Conservation (phyloP, 2,888 invertebrate genomes). For the Sarcophaga rosellei region DNA sequence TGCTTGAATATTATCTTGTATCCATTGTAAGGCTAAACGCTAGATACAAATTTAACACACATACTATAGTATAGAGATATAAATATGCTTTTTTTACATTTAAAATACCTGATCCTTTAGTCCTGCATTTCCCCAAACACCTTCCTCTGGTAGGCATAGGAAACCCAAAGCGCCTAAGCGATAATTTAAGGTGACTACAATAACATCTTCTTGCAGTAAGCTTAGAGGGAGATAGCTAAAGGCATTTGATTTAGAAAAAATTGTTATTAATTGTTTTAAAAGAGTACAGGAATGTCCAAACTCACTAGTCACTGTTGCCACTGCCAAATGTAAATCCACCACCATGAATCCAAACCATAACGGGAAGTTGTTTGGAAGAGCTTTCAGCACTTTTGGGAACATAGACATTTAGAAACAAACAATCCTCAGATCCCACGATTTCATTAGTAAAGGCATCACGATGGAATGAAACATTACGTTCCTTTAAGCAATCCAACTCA, state of each 20-base stretch:
- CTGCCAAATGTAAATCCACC: constrained; percentile 78
- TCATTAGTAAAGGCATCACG: constrained; percentile 73
- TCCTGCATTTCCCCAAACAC: constrained; percentile 79
- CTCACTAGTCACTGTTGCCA: constrained; percentile 77
- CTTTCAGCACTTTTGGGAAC: constrained; percentile 74
- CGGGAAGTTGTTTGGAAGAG: constrained; percentile 72
- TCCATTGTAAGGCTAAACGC: constrained; percentile 81
- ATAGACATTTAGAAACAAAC: constrained; percentile 79
- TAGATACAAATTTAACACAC: constrained; percentile 26
- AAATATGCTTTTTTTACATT: not conserved
- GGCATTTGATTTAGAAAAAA: not conserved
- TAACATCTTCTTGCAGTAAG: constrained; percentile 78
- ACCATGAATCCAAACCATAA: constrained; percentile 81
- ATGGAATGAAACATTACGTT: constrained; percentile 76
- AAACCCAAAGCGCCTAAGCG: constrained; percentile 79
- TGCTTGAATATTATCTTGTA: constrained; percentile 81
- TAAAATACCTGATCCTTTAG: constrained; percentile 78
- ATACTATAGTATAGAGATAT: not conserved
- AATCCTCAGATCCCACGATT: constrained; percentile 78
- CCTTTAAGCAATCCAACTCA: constrained; percentile 77
- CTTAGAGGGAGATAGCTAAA: constrained; percentile 77
- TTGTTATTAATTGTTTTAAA: not conserved
- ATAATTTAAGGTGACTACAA: constrained; percentile 80
- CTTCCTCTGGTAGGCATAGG: constrained; percentile 77
- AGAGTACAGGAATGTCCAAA: not conserved